Percentiles rank a stretch among this genome's conserved stretches.
These are phyloP conservation scores for Hemicrepidius hirtus DNA, from an alignment of 2,888 invertebrate species.

Conservation along the genomic window DNA sequence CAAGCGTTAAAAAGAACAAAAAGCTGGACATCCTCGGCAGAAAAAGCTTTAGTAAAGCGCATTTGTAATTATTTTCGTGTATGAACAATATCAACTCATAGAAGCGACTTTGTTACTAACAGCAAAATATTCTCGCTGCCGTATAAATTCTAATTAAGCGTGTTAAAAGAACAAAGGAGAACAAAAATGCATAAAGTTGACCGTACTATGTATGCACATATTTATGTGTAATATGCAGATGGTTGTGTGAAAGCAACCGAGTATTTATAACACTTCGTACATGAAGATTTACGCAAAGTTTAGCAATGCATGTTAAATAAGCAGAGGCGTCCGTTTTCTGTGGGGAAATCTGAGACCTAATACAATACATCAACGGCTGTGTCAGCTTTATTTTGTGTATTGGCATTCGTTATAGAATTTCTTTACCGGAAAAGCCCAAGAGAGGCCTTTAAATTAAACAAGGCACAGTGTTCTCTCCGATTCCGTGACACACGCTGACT, in stretches of 20 bases:
- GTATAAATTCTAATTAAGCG: conserved; percentile 35
- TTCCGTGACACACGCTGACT: conserved; percentile 42
- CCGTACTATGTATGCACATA: conserved; percentile 22
- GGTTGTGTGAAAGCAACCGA: conserved; percentile 18
- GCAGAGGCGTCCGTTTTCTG: conserved; percentile 56
- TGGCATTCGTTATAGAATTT: conserved; percentile 56
- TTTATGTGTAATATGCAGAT: conserved; percentile 32
- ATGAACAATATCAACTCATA: conserved; percentile 15
- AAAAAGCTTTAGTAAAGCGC: conserved; percentile 1
- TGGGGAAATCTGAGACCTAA: conserved; percentile 59
- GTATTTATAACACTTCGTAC: conserved; percentile 51
- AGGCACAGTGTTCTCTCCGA: conserved; percentile 33
- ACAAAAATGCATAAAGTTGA: conserved; percentile 27
- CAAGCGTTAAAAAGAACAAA: conserved; percentile 4
- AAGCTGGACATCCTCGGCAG: background rate
- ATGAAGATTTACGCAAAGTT: conserved; percentile 60
- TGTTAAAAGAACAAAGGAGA: conserved; percentile 26
- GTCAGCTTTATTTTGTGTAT: conserved; percentile 60
- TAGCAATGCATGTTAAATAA: conserved; percentile 62
- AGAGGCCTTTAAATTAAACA: conserved; percentile 54
- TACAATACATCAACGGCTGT: conserved; percentile 60
- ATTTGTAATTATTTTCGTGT: conserved; percentile 11
- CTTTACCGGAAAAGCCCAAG: conserved; percentile 54
- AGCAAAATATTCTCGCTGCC: conserved; percentile 16
- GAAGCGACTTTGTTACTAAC: conserved; percentile 15